These are phyloP conservation scores for Gallinago solitaria DNA, from an alignment of 2,797 vertebrate species.

Conservation along the genomic window DNA sequence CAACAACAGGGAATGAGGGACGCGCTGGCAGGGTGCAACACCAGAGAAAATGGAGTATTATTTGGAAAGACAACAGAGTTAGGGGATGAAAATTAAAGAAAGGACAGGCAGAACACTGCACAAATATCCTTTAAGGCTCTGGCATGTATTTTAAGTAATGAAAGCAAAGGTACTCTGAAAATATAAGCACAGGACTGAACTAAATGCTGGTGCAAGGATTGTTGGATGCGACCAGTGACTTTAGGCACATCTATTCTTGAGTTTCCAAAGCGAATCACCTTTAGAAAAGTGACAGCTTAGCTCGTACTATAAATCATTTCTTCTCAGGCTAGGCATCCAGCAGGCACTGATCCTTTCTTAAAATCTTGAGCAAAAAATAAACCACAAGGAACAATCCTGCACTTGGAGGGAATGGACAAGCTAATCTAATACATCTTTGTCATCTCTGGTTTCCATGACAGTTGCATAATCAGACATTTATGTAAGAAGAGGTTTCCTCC, in stretches of 20 bases:
- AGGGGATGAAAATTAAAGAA: neutral
- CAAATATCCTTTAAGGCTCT: neutral
- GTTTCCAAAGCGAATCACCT: slow-evolving; percentile 7
- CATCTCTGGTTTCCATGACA: slow-evolving; percentile 69
- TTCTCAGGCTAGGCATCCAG: neutral
- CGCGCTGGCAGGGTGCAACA: neutral
- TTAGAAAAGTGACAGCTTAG: slow-evolving; percentile 10
- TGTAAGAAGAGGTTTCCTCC: slow-evolving; percentile 69
- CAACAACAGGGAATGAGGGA: neutral
- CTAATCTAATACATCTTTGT: slow-evolving; percentile 41
- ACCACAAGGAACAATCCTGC: neutral
- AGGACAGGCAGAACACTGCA: neutral
- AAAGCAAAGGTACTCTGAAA: neutral
- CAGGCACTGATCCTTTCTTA: neutral
- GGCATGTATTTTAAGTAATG: neutral
- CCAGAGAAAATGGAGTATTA: neutral
- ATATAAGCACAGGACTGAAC: neutral
- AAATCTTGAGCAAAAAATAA: slow-evolving; percentile 31
- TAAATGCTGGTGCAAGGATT: fast-evolving
- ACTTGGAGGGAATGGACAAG: slow-evolving; percentile 5
- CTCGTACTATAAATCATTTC: neutral
- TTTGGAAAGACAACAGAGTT: slow-evolving; percentile 1
- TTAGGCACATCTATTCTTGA: neutral
- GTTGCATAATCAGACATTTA: slow-evolving; percentile 69
- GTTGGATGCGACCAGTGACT: neutral